Evolutionary conservation across 2,797 vertebrate genomes (phyloP), one percentile per base, ranked within the genome.

Genomic region (Leptoclinus maculatus): DNA sequence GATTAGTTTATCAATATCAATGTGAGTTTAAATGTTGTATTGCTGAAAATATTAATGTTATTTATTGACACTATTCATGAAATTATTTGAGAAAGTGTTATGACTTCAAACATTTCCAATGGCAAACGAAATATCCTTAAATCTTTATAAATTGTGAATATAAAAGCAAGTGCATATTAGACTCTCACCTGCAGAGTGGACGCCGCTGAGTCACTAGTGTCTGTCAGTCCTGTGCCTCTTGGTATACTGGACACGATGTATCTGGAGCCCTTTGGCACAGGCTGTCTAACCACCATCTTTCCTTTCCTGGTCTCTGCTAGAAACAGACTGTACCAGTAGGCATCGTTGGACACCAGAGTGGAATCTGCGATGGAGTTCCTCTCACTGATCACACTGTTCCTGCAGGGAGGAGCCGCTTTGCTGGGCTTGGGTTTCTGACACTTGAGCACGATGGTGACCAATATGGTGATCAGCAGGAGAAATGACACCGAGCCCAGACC

Each of bases 191-290:
- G 92, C 16, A 94, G 32, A 12, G 93, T 93, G 0, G 93, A 93
- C 1, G 91, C 76, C 23, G 93, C 92, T 19, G 92, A 94, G 51
- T 78, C 91, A 54, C 93, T 93, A 1, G 91, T 92, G 54, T 89
- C 87, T 10, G 89, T 84, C 69, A 90, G 36, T 9, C 90, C 91
- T 32, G 91, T 91, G 49, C 91, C 87, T 70, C 92, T 91, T 5
- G 90, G 90, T 75, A 93, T 10, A 74, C 92, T 93, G 77, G 92
- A 93, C 78, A 94, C 91, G 25, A 93, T 86, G 89, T 88, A 94
- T 69, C 88, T 89, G 87, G 91, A 90, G 82, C 90, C 90, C 75
- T 91, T 92, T 80, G 92, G 89, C 58, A 75, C 51, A 76, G 85
- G 88, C 86, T 93, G 88, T 80, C 90, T 76, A 5, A 90, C 86